A percentile compares a stretch with the other conserved stretches of the same genome.
phyloP scores from a whole-genome alignment of 1,140 invertebrate species.

The Glossosoma conforme region DNA sequence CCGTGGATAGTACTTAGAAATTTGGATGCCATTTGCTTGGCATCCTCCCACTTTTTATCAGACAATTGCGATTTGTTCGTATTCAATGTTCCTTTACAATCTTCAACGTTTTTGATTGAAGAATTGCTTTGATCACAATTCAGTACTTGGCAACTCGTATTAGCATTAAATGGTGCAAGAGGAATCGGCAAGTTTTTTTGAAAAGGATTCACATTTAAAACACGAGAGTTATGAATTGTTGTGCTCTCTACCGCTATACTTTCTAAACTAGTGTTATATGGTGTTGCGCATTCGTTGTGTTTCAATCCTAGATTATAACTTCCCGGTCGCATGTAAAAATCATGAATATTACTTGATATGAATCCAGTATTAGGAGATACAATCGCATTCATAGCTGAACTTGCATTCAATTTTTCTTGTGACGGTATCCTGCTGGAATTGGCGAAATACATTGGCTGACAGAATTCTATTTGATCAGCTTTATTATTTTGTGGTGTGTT shows the following conservation, averaged over 20 bases:
- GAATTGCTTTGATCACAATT: constrained; percentile 1
- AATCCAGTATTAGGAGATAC: constrained; percentile 30
- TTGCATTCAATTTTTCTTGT: not conserved
- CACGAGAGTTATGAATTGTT: constrained; percentile 11
- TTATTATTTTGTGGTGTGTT: constrained; percentile 4
- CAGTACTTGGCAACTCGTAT: constrained; percentile 17
- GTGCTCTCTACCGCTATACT: constrained; percentile 7
- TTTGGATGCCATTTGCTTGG: constrained; percentile 47
- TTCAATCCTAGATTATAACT: constrained; percentile 50
- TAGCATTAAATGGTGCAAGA: constrained; percentile 38
- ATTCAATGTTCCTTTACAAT: constrained; percentile 30
- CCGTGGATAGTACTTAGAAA: constrained; percentile 46
- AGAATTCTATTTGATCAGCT: not conserved
- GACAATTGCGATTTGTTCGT: constrained; percentile 40
- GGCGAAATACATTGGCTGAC: constrained; percentile 3
- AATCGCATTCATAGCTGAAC: not conserved
- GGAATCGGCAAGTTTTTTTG: constrained; percentile 6
- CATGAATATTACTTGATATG: constrained; percentile 41
- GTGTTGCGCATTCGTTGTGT: constrained; percentile 24
- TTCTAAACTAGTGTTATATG: constrained; percentile 1
- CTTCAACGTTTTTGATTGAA: constrained; percentile 2
- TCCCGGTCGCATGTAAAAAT: constrained; percentile 50
- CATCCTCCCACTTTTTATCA: constrained; percentile 48
- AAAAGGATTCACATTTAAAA: not conserved
- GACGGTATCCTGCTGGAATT: not conserved